Conservation (phyloP, 2,888 invertebrate species). For the Drosophila subsilvestris region DNA sequence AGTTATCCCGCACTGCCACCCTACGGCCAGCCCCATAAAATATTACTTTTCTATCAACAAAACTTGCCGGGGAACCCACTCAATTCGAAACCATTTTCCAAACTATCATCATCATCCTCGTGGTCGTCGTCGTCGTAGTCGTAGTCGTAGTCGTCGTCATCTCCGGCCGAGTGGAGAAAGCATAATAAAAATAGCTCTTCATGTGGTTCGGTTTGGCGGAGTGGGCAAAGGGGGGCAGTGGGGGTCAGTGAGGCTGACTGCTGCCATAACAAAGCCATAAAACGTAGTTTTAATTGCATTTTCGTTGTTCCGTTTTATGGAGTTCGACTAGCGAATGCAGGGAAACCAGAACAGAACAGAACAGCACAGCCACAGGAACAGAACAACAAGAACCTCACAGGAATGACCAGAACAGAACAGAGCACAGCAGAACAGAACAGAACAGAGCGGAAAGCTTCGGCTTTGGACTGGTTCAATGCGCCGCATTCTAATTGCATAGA, state of each 20-base stretch:
- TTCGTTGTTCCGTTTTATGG: constrained; percentile 83
- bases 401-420: constrained; percentile 24
- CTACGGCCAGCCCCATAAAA: constrained; percentile 45
- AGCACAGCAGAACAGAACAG: constrained; percentile 7
- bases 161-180: constrained; percentile 49
- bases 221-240: background rate
- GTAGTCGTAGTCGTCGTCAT: constrained; percentile 25
- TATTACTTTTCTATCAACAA: constrained; percentile 72
- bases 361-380: constrained; percentile 2
- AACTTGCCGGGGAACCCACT: constrained; percentile 48
- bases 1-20: constrained; percentile 14
- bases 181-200: constrained; percentile 81
- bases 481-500: constrained; percentile 74
- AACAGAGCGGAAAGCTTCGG: constrained; percentile 22
- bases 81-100: constrained; percentile 63
- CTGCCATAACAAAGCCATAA: constrained; percentile 83
- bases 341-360: constrained; percentile 69
- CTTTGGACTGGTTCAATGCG: constrained; percentile 63
- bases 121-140: constrained; percentile 27
- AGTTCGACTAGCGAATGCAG: constrained; percentile 80
- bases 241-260: constrained; percentile 14
- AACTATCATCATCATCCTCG: constrained; percentile 47
- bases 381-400: constrained; percentile 41
- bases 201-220: constrained; percentile 46
- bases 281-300: constrained; percentile 84